Conservation (phyloP, 2,113 vertebrate genomes). For the Anoplopoma fimbria region DNA sequence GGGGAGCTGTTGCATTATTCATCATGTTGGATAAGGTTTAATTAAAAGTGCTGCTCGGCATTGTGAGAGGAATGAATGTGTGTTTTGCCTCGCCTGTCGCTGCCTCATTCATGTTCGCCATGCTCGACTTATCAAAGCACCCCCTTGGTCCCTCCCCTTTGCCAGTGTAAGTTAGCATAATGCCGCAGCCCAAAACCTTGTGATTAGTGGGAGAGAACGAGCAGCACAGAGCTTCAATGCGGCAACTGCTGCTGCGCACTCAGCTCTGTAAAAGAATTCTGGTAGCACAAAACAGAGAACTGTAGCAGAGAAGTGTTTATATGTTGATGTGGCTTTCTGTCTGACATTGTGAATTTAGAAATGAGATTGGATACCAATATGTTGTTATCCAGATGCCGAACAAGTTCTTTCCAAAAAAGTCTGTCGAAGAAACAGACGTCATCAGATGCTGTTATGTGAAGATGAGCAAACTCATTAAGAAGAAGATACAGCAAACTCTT, state of each 20-base stretch:
- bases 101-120: constrained; percentile 93
- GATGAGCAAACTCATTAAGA: neutral
- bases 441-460: neutral
- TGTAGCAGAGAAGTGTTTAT: constrained; percentile 36
- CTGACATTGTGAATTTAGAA: neutral
- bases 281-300: constrained; percentile 31
- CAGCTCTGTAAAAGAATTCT: constrained; percentile 42
- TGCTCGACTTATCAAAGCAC: constrained; percentile 95
- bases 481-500: neutral
- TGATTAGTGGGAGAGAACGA: constrained; percentile 63
- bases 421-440: neutral
- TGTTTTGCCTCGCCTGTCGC: constrained; percentile 93
- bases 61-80: constrained; percentile 93
- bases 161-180: constrained; percentile 87
- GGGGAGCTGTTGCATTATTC: constrained; percentile 92
- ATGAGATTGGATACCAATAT: neutral
- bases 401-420: neutral
- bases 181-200: constrained; percentile 84
- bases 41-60: constrained; percentile 95
- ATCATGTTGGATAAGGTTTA: constrained; percentile 96
- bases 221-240: constrained; percentile 44
- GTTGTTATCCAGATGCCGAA: neutral
- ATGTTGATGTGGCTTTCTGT: constrained; percentile 1
- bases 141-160: constrained; percentile 73
- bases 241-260: constrained; percentile 35